A percentile compares a stretch with the other conserved stretches of the same genome.
Conservation (phyloP, 2,888 invertebrate species). For the Oligia strigilis region DNA sequence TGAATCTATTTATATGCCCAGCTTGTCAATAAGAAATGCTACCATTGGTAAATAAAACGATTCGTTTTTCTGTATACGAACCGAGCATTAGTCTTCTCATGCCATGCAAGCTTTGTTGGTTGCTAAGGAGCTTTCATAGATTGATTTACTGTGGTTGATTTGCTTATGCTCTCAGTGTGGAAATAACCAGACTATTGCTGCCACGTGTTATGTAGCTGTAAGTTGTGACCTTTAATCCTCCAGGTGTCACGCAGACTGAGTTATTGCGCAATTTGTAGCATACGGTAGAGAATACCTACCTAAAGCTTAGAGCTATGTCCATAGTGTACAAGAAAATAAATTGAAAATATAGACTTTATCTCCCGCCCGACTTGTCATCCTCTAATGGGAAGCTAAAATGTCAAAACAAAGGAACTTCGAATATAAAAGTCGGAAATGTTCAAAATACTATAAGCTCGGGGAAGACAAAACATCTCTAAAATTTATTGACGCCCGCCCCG, state of each 20-base stretch:
- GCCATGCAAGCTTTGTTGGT: background rate
- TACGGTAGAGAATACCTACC: background rate
- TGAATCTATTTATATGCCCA: background rate
- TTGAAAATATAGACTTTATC: constrained; percentile 30
- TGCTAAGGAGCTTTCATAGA: background rate
- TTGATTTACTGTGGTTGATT: background rate
- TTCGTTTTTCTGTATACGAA: background rate
- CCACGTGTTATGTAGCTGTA: background rate
- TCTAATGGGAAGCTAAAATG: constrained; percentile 35
- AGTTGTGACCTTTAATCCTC: constrained; percentile 1
- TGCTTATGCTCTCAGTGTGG: background rate
- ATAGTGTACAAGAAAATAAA: constrained; percentile 4
- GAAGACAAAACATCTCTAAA: constrained; percentile 47
- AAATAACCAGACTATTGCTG: background rate
- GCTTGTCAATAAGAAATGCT: background rate
- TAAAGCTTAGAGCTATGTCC: background rate
- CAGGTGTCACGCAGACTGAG: constrained; percentile 7
- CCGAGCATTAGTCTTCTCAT: background rate
- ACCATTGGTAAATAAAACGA: background rate
- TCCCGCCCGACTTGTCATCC: constrained; percentile 17
- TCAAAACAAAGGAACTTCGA: constrained; percentile 41
- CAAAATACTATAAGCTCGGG: constrained; percentile 28
- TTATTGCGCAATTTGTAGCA: background rate
- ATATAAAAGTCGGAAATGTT: constrained; percentile 41
- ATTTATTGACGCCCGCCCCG: constrained; percentile 49